A percentile compares a stretch with the other conserved stretches of the same genome.
phyloP scores from a whole-genome alignment of 2,113 vertebrate genomes.

The Recurvirostra avosetta region DNA sequence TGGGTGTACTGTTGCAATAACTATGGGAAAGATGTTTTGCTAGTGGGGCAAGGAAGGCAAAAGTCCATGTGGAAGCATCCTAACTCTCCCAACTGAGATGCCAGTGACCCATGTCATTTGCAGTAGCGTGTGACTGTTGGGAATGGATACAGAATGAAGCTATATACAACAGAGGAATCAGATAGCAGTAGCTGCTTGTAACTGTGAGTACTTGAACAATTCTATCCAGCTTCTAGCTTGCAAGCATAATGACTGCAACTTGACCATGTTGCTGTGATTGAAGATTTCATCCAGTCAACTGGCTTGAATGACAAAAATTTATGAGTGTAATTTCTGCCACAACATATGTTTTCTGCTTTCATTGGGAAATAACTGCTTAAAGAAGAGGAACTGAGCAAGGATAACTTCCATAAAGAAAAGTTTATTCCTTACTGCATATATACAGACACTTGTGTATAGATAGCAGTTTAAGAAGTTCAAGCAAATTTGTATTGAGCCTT shows the following conservation, averaged over 20 bases:
- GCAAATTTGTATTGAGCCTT: neutral
- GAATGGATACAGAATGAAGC: neutral
- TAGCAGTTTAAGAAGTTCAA: neutral
- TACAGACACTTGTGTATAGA: neutral
- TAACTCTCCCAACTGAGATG: neutral
- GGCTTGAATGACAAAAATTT: neutral
- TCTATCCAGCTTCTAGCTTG: neutral
- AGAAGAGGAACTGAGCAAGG: neutral
- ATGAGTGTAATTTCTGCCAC: neutral
- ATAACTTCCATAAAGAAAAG: neutral
- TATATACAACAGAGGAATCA: rapidly evolving
- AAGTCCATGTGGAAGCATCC: neutral
- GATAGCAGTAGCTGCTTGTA: neutral
- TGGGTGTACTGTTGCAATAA: neutral
- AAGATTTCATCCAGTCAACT: neutral
- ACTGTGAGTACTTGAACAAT: neutral
- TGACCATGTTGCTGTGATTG: neutral
- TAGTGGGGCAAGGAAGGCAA: neutral
- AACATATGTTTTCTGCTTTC: neutral
- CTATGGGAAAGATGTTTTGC: neutral
- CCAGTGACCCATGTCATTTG: neutral
- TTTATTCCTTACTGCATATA: neutral
- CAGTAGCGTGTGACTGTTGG: neutral
- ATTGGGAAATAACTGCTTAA: neutral
- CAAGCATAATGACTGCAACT: neutral